Conservation (phyloP, 1,140 invertebrate genomes). For the Drosophila sulfurigaster region DNA sequence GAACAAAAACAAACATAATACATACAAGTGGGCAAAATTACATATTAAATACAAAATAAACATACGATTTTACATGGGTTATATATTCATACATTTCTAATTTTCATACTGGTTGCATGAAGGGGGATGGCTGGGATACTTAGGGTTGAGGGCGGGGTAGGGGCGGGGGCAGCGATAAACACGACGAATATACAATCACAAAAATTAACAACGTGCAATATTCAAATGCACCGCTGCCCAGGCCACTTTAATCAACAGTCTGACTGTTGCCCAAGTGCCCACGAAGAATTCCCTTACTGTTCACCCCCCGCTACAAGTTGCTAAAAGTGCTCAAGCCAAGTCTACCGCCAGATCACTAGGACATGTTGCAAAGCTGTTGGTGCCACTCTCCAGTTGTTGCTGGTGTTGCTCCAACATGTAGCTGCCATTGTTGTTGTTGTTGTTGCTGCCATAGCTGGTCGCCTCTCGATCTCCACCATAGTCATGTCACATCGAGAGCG, state of each 20-base stretch:
- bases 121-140: background rate
- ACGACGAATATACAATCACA: constrained; percentile 82
- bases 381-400: constrained; percentile 39
- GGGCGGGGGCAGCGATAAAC: constrained; percentile 34
- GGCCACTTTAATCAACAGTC: constrained; percentile 29
- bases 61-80: constrained; percentile 32
- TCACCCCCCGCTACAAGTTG: constrained; percentile 6
- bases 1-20: constrained; percentile 77
- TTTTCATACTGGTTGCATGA: constrained; percentile 20
- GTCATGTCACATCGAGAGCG: constrained; percentile 82
- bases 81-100: background rate
- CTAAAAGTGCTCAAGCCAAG: constrained; percentile 51
- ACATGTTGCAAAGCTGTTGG: constrained; percentile 56
- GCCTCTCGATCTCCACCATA: constrained; percentile 27
- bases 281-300: background rate
- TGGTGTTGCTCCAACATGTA: constrained; percentile 57
- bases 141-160: background rate
- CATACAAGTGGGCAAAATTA: constrained; percentile 47
- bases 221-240: constrained; percentile 57
- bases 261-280: constrained; percentile 23
- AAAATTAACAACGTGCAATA: constrained; percentile 85
- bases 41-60: constrained; percentile 38
- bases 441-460: constrained; percentile 15
- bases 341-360: constrained; percentile 67
- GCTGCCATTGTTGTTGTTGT: constrained; percentile 9